Base-by-base conservation (phyloP, 2,888 invertebrate genomes). In the Drosophila putrida region DNA sequence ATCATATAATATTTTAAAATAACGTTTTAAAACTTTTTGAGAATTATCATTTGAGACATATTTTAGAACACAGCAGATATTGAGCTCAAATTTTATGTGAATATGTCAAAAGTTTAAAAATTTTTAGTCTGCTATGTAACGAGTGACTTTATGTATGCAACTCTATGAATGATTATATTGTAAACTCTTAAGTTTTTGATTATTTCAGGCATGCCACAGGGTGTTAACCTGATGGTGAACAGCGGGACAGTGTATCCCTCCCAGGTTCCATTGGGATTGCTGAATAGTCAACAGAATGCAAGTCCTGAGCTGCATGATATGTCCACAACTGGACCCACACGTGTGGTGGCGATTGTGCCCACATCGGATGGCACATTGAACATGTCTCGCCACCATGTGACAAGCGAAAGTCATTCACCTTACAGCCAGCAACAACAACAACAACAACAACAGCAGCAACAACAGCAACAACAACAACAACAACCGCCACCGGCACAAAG, bases 231-330 rank as follows among this genome's bases (percentile, higher is more conserved):
- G 50, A 83, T 90, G 80, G 71, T 77, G n/a, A 85, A 73, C 60
- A 80, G 65, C 31, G 71, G 73, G 20, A 54, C 90, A 2, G 68
- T 93, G 20, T 92, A 92, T 73, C 92, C 93, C 4, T 93, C 93
- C 0, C 92, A 93, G 71, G 88, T 92, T 54, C 73, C 82, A 8
- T 67, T 79, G 25, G 75, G 69, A 44, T 43, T 89, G 60, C 28
- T 84, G 33, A 72, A 51, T 6, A 58, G 62, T 49, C 88, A 89
- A 53, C 88, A 78, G 41, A 85, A 74, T 25, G 62, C 75, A 20
- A 81, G 78, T 71, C 64, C 87, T 9, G 82, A 92, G 33, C 60
- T 92, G 51, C 92, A 92, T 39, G 92, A 92, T 51, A 91, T 91
- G 90, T 88, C 91, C 10, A 71, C 81, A 35, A 79, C 86, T 13